These are phyloP conservation scores for Lithobius niger DNA, from an alignment of 1,140 invertebrate genomes.

Conservation along the genomic window DNA sequence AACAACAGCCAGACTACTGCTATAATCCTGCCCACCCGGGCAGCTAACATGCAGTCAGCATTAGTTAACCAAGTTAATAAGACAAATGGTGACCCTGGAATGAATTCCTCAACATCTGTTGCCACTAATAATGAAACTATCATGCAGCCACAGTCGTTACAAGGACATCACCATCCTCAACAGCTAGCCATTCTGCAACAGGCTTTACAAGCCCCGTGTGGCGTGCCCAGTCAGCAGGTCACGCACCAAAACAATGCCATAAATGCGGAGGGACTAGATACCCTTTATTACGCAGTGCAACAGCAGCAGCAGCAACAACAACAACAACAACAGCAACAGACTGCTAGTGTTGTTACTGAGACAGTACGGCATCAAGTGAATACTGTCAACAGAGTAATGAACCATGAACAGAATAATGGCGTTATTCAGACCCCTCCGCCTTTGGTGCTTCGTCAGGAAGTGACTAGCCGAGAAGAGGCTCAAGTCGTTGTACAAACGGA, in stretches of 20 bases:
- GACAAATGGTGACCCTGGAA: too few species aligned
- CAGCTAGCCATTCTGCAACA: conserved; percentile 30
- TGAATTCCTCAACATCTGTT: too few species aligned
- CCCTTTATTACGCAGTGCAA: conserved; percentile 1
- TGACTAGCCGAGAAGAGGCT: not conserved
- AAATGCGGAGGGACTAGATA: not conserved
- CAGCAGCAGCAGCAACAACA: conserved; percentile 29
- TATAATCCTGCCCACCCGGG: too few species aligned
- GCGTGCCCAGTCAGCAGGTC: not conserved
- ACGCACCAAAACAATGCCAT: not conserved
- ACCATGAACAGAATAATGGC: too few species aligned
- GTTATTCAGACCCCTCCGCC: too few species aligned
- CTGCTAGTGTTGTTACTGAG: too few species aligned
- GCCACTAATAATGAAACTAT: too few species aligned
- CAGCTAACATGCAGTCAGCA: too few species aligned
- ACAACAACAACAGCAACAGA: conserved; percentile 22
- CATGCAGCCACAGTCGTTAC: not conserved
- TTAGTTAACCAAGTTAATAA: too few species aligned
- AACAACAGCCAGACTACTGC: too few species aligned
- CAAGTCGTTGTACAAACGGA: not conserved
- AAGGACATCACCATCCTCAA: conserved; percentile 23
- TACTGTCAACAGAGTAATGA: too few species aligned
- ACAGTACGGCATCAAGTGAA: too few species aligned
- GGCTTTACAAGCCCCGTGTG: conserved; percentile 21
- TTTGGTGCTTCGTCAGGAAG: not conserved